A percentile compares a stretch with the other conserved stretches of the same genome.
phyloP scores from a whole-genome alignment of 2,888 invertebrate genomes.

The Clusia tigrina region DNA sequence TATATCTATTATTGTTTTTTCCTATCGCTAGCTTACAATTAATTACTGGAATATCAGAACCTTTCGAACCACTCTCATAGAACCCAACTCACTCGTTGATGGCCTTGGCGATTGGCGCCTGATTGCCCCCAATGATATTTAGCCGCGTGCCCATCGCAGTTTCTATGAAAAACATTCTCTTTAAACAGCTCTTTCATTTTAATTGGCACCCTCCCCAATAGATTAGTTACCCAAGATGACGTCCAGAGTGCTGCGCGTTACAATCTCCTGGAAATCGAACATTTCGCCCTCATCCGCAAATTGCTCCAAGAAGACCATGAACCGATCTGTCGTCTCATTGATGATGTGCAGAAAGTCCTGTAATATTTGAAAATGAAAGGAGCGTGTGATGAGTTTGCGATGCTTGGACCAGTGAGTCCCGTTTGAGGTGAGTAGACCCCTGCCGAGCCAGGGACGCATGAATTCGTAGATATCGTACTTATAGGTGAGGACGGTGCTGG shows the following conservation, averaged over 20 bases:
- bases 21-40: too few relatives aligned
- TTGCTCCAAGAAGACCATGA: constrained; percentile 55
- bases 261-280: constrained; percentile 66
- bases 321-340: constrained; percentile 64
- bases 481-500: constrained; percentile 61
- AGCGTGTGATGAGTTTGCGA: constrained; percentile 66
- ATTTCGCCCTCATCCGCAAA: constrained; percentile 37
- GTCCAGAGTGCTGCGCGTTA: constrained; percentile 65
- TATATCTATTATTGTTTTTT: too few relatives aligned
- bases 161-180: constrained; percentile 32
- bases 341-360: constrained; percentile 56
- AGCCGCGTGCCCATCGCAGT: constrained; percentile 46
- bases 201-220: not conserved
- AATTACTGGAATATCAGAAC: too few relatives aligned
- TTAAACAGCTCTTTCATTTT: too few relatives aligned
- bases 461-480: constrained; percentile 62
- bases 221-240: constrained; percentile 52
- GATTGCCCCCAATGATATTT: constrained; percentile 40
- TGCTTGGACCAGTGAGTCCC: constrained; percentile 64
- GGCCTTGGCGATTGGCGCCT: constrained; percentile 60
- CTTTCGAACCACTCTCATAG: too few relatives aligned
- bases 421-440: constrained; percentile 63
- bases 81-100: constrained; percentile 61
- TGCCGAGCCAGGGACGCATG: constrained; percentile 64
- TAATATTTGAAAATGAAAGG: constrained; percentile 59